Evolutionary conservation across 37 sponge, comb jelly and placozoan genomes (phyloP), one percentile per base, ranked within the genome.

Genomic region (Corticium candelabrum): DNA sequence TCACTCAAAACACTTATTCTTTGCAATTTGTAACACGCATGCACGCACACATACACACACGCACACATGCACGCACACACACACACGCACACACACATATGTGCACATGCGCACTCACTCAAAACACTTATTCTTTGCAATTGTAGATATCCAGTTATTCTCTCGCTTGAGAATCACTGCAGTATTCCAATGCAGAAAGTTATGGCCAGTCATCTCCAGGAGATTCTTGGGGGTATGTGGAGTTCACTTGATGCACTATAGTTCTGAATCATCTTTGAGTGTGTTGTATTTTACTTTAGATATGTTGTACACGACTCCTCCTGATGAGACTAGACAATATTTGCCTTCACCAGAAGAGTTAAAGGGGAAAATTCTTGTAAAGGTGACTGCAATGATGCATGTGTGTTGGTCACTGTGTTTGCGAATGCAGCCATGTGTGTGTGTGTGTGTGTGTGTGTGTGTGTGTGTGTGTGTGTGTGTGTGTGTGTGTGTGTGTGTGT

Each of bases 81-180:
- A 70, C 73, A 70, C 73, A 70, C 73, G 33, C 73, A 70, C 73
- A 70, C 73, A 70, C 73, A 70, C 73, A 70, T 35, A 70, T 35
- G 33, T 35, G 33, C 73, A 70, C 73, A 70, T 15, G 7, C 73
- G 7, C n/a, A n/a, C 33, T 15, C 3, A 4, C 33, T 33, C 73
- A 70, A 5, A 35, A 4, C 32, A 80, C 36, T 76, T 76, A 77
- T 75, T 3, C 35, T 68, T 71, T 67, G 36, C 29, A 2, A 38
- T 37, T 56, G 27, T 37, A 82, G 86, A 36, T 86, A 77, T 69
- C 81, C 87, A 39, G 83, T 84, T 36, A 88, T 90, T 31, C 80
- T 90, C 67, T 90, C 93, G 37, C 75, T 96, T 37, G 97, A 96
- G 78, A 96, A 96, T 82, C 94, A 93, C 85, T 87, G 87, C 67